Conservation (phyloP, 2,888 invertebrate genomes). For the Sarcophaga subvicina region DNA sequence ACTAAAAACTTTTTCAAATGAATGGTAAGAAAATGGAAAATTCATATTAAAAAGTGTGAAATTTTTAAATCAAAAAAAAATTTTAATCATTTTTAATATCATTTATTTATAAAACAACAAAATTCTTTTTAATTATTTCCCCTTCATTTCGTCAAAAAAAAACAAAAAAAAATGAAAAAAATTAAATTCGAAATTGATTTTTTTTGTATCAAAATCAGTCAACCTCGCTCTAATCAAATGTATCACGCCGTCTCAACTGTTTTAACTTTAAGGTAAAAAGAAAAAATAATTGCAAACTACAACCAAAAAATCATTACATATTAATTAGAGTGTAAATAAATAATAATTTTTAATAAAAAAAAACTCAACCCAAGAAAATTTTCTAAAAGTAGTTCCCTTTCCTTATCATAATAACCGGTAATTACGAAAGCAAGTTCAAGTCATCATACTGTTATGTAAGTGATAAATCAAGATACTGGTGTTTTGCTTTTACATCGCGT, state of each 20-base stretch:
- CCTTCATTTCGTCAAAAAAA: constrained; percentile 46
- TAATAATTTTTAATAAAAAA: no score
- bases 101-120: neutral
- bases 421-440: no score
- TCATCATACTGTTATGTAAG: no score
- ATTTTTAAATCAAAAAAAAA: neutral
- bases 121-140: constrained; percentile 37
- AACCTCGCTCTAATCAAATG: constrained; percentile 90
- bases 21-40: no score
- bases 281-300: constrained; percentile 30
- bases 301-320: neutral
- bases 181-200: no score
- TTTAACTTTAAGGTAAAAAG: constrained; percentile 93
- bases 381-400: no score
- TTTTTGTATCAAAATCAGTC: constrained; percentile 68
- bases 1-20: neutral
- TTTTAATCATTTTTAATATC: neutral
- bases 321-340: neutral
- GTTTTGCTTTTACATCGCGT: no score
- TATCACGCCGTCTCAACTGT: constrained; percentile 97
- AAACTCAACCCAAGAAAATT: no score
- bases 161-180: constrained; percentile 32
- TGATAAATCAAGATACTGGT: no score
- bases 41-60: no score
- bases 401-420: no score